Evolutionary conservation across 1,140 invertebrate species (phyloP).

Genomic region (Drosophila murphyi): DNA sequence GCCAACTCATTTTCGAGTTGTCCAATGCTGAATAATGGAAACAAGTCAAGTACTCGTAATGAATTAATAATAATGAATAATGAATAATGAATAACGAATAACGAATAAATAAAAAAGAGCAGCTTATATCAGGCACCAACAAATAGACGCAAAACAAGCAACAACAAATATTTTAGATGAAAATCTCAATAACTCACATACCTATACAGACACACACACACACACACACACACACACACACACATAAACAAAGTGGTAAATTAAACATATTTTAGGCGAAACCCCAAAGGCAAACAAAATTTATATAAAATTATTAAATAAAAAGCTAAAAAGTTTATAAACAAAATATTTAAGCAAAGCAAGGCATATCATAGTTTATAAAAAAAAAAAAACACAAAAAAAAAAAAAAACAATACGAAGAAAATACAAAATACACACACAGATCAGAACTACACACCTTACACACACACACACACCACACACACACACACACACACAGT

Average conservation of each 20-base stretch:
- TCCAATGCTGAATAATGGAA: slow-evolving; percentile 70
- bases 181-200: slow-evolving; percentile 30
- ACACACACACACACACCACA: slow-evolving; percentile 15
- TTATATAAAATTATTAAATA: slow-evolving; percentile 53
- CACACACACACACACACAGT: slow-evolving; percentile 15
- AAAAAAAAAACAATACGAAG: slow-evolving; percentile 27
- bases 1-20: slow-evolving; percentile 74
- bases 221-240: slow-evolving; percentile 21
- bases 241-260: slow-evolving; percentile 38
- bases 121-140: slow-evolving; percentile 75
- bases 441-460: slow-evolving; percentile 18
- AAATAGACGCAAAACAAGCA: slow-evolving; percentile 41
- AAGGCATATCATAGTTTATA: slow-evolving; percentile 83
- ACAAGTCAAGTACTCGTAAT: slow-evolving; percentile 52
- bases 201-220: slow-evolving; percentile 39
- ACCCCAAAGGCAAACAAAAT: slow-evolving; percentile 45
- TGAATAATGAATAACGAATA: slow-evolving; percentile 24
- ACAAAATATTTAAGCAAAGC: slow-evolving; percentile 80
- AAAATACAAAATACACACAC: slow-evolving; percentile 22
- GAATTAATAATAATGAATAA: slow-evolving; percentile 30
- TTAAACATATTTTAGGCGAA: slow-evolving; percentile 74
- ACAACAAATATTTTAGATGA: slow-evolving; percentile 70
- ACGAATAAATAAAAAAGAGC: slow-evolving; percentile 50
- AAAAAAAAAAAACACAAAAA: slow-evolving; percentile 49
- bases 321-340: slow-evolving; percentile 52